A percentile compares a stretch with the other conserved stretches of the same genome.
Conservation (phyloP, 2,888 invertebrate genomes). For the Protodeltote pygarga region DNA sequence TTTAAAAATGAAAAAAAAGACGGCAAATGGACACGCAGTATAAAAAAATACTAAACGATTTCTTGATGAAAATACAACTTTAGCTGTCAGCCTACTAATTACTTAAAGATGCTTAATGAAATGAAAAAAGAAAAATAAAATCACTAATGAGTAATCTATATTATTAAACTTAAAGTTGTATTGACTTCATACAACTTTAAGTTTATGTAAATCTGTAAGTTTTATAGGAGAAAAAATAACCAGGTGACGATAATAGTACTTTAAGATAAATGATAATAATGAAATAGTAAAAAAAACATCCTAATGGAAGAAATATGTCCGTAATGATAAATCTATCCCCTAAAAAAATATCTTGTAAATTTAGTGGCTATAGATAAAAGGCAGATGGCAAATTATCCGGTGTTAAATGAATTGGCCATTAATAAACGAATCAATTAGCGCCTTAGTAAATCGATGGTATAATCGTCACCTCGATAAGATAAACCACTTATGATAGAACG, state of each 20-base stretch:
- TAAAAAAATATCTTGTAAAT: slow-evolving; percentile 7
- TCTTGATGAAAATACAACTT: too few species aligned
- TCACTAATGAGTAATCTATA: too few species aligned
- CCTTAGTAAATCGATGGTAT: slow-evolving; percentile 55
- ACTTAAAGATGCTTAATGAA: too few species aligned
- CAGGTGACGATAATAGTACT: not conserved
- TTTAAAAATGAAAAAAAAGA: not conserved
- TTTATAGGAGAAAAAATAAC: too few species aligned
- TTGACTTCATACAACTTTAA: too few species aligned
- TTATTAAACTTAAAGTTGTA: too few species aligned
- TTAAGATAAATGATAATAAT: not conserved
- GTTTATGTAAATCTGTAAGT: too few species aligned
- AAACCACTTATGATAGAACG: slow-evolving; percentile 48
- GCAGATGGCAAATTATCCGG: slow-evolving; percentile 37
- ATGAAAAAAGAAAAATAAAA: too few species aligned
- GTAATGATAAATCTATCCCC: slow-evolving; percentile 7
- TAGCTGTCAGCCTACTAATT: too few species aligned
- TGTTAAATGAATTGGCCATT: slow-evolving; percentile 52
- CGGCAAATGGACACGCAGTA: too few species aligned
- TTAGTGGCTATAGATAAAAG: slow-evolving; percentile 27
- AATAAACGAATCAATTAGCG: slow-evolving; percentile 65
- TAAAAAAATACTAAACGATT: too few species aligned
- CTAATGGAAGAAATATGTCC: slow-evolving; percentile 21
- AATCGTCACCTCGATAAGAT: slow-evolving; percentile 63
- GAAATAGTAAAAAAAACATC: not conserved